Percentiles rank a stretch among this genome's conserved stretches.
These are phyloP conservation scores for Henicopernis longicauda DNA, from an alignment of 2,113 vertebrate genomes.

Conservation along the genomic window DNA sequence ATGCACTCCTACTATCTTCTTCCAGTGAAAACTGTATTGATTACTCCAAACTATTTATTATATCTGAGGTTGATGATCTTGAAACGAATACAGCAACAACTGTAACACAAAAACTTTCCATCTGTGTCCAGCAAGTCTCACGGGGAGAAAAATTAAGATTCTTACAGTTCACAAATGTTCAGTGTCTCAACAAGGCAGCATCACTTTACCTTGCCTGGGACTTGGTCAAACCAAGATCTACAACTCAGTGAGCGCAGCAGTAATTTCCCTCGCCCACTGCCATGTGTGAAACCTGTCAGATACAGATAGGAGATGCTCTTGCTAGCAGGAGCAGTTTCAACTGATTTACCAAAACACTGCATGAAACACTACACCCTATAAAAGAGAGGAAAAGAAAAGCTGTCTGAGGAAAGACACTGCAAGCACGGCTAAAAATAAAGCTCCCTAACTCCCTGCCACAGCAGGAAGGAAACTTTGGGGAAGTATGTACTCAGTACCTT, in stretches of 20 bases:
- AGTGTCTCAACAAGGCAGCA: not conserved
- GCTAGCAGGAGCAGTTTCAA: not conserved
- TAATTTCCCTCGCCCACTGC: not conserved
- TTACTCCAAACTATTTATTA: not conserved
- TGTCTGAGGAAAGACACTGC: not conserved
- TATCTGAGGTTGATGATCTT: not conserved
- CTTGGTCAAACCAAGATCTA: not conserved
- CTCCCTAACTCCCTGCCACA: accelerated
- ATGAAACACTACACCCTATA: not conserved
- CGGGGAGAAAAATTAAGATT: not conserved
- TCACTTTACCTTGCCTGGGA: not conserved
- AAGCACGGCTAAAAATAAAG: not conserved
- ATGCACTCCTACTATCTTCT: not conserved
- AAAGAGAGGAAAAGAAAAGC: not conserved
- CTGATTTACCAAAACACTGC: not conserved
- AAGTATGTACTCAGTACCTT: not conserved
- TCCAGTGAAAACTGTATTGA: not conserved
- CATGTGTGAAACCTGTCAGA: not conserved
- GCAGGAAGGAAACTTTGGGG: not conserved
- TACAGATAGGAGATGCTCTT: not conserved
- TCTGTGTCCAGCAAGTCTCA: not conserved
- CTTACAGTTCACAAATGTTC: not conserved
- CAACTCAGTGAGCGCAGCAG: not conserved
- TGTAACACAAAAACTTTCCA: not conserved
- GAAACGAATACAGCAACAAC: not conserved